Conservation (phyloP, 1,140 invertebrate genomes). For the Bombyx mori region ASM3026992v2 NC_085107.1:15256001-15256500, state of each 20-base stretch:
- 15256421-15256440: constrained; percentile 15
- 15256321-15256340: constrained; percentile 5
- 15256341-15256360: constrained; percentile 4
- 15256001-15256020: no score
- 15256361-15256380: constrained; percentile 2
- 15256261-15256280: constrained; percentile 14
- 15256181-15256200: no score
- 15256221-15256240: no score
- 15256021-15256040: no score
- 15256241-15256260: constrained; percentile 10
- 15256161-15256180: no score
- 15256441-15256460: constrained; percentile 16
- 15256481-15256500: constrained; percentile 10
- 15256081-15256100: no score
- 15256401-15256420: background rate
- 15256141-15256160: no score
- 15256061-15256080: no score
- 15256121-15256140: no score
- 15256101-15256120: no score
- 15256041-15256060: no score
- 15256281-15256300: constrained; percentile 7
- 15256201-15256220: no score
- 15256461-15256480: constrained; percentile 12
- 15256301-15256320: constrained; percentile 8
- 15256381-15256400: background rate